A percentile compares a stretch with the other conserved stretches of the same genome.
Conservation (phyloP, 2,113 vertebrate genomes). For the Cyphomyrus discorhynchus region DNA sequence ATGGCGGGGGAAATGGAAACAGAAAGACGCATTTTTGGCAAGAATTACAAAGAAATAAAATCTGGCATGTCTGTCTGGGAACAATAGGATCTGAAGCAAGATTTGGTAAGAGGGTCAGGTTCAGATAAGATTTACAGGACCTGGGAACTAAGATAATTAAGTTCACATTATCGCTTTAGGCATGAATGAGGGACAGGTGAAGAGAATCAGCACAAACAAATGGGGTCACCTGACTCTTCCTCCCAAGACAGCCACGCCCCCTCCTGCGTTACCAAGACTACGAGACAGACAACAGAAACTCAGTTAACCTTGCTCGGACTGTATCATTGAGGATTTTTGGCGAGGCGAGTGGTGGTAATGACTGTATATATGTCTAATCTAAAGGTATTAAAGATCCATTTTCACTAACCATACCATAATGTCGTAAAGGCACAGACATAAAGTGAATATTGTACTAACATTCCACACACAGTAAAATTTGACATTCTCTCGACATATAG, state of each 20-base stretch:
- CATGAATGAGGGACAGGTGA: not conserved
- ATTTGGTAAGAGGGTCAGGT: not conserved
- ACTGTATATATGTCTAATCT: not conserved
- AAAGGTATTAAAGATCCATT: not conserved
- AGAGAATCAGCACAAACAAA: not conserved
- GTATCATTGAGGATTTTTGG: not conserved
- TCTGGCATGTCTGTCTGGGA: not conserved
- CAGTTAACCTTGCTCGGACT: not conserved
- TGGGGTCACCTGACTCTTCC: not conserved
- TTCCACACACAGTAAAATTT: not conserved
- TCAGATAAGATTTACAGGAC: not conserved
- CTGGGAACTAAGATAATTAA: not conserved
- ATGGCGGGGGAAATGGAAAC: not conserved
- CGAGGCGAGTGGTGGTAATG: not conserved
- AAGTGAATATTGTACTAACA: not conserved
- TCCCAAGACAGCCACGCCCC: not conserved
- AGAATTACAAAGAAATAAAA: not conserved
- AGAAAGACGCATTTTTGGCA: not conserved
- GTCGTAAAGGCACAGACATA: not conserved
- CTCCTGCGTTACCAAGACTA: not conserved
- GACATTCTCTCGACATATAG: not conserved
- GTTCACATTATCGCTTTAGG: not conserved
- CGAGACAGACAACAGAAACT: not conserved
- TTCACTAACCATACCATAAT: not conserved
- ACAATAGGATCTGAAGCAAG: not conserved